Conservation (phyloP, 2,113 vertebrate genomes). For the Oxyruncus cristatus region DNA sequence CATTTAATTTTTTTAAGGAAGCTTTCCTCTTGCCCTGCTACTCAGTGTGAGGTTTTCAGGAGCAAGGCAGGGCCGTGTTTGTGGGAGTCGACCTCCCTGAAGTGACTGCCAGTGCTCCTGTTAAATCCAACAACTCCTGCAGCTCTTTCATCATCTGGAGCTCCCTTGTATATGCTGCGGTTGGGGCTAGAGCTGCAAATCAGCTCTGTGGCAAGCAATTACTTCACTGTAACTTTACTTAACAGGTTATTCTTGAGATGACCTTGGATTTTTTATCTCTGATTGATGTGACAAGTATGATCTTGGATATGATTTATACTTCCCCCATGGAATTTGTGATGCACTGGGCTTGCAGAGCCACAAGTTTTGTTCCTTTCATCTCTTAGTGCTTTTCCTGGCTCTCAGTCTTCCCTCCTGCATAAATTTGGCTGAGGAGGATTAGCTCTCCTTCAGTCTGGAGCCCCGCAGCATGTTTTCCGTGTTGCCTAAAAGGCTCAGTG, state of each 20-base stretch:
- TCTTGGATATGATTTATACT: not conserved
- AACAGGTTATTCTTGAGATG: not conserved
- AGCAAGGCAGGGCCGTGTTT: not conserved
- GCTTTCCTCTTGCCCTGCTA: not conserved
- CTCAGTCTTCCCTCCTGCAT: not conserved
- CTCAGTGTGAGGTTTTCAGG: not conserved
- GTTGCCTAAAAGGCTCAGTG: not conserved
- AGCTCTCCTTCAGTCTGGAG: not conserved
- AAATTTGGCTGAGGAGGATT: not conserved
- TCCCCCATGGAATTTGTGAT: not conserved
- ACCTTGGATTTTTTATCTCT: not conserved
- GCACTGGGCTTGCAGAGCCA: not conserved
- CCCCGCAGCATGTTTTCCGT: not conserved
- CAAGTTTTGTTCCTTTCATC: not conserved
- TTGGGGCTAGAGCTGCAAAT: not conserved
- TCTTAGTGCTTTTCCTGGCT: not conserved
- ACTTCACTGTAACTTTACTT: not conserved
- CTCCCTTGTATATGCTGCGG: not conserved
- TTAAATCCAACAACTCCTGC: fast-evolving
- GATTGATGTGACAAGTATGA: not conserved
- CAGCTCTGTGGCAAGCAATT: not conserved
- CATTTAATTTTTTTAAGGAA: not conserved
- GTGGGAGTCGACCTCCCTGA: not conserved
- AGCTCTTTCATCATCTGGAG: not conserved
- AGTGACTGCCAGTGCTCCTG: not conserved